phyloP scores from a whole-genome alignment of 2,888 invertebrate species.

The Odontomyia ornata region DNA sequence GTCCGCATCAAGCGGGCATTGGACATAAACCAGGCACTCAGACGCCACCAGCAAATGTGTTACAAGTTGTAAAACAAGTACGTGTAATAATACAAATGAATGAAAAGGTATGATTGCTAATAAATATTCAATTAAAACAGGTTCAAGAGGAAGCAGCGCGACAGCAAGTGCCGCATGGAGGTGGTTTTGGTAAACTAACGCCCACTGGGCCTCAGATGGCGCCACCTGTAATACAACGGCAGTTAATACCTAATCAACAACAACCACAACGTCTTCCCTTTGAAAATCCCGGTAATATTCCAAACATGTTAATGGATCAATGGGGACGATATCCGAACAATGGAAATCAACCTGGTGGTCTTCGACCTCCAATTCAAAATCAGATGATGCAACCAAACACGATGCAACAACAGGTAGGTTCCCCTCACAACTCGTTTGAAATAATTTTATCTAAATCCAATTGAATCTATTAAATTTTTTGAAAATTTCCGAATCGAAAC shows the following conservation, averaged over 20 bases:
- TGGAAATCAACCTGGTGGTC: constrained; percentile 61
- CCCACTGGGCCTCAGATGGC: constrained; percentile 67
- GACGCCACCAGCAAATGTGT: constrained; percentile 81
- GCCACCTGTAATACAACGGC: constrained; percentile 66
- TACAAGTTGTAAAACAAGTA: constrained; percentile 82
- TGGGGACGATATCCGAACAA: constrained; percentile 67
- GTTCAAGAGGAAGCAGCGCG: constrained; percentile 92
- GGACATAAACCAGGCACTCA: constrained; percentile 76
- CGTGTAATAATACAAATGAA: background rate
- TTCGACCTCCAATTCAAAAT: constrained; percentile 66
- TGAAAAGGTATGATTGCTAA: background rate
- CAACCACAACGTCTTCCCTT: constrained; percentile 61
- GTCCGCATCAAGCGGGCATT: constrained; percentile 69
- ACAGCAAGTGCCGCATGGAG: constrained; percentile 81
- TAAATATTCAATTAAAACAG: constrained; percentile 55
- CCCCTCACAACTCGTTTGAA: background rate
- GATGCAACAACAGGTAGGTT: constrained; percentile 59
- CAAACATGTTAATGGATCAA: constrained; percentile 66
- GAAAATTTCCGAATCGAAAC: background rate
- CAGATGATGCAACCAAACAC: constrained; percentile 65
- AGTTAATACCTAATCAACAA: constrained; percentile 56
- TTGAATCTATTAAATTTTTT: background rate
- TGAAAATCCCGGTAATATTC: constrained; percentile 65
- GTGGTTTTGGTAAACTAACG: constrained; percentile 78
- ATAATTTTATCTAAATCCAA: background rate